These are phyloP conservation scores for Isoperla grammatica DNA, from an alignment of 2,888 invertebrate genomes.

Conservation along the genomic window DNA sequence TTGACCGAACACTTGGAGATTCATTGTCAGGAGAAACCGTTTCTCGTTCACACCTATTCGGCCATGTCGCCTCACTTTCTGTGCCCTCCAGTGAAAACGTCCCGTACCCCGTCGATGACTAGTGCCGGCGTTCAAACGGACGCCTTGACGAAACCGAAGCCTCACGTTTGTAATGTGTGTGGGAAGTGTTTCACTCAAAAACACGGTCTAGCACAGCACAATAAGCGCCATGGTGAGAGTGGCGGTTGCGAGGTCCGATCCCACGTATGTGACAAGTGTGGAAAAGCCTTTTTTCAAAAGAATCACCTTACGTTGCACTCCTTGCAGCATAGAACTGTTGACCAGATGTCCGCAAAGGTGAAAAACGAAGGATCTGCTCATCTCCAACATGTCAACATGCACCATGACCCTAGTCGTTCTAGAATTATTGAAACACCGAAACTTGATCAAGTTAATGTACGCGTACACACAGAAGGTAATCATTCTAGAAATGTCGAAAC, in stretches of 20 bases:
- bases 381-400: neutral
- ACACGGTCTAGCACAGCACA: conserved; percentile 74
- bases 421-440: too few species aligned
- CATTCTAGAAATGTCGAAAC: too few species aligned
- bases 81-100: conserved; percentile 21
- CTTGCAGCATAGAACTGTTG: conserved; percentile 56
- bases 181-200: conserved; percentile 78
- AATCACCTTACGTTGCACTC: conserved; percentile 77
- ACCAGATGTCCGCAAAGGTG: too few species aligned
- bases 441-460: too few species aligned
- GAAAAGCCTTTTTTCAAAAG: conserved; percentile 81
- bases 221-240: conserved; percentile 56
- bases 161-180: conserved; percentile 72
- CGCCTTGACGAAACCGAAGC: conserved; percentile 57
- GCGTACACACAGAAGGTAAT: too few species aligned
- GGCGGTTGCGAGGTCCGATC: conserved; percentile 74
- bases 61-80: conserved; percentile 25
- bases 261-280: conserved; percentile 73
- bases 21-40: conserved; percentile 45
- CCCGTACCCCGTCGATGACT: conserved; percentile 21
- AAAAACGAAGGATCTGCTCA: too few species aligned
- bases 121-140: conserved; percentile 22
- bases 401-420: neutral
- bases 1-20: conserved; percentile 60
- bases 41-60: conserved; percentile 41